Conservation (phyloP, 2,797 vertebrate genomes). For the Phaenicophaeus curvirostris region DNA sequence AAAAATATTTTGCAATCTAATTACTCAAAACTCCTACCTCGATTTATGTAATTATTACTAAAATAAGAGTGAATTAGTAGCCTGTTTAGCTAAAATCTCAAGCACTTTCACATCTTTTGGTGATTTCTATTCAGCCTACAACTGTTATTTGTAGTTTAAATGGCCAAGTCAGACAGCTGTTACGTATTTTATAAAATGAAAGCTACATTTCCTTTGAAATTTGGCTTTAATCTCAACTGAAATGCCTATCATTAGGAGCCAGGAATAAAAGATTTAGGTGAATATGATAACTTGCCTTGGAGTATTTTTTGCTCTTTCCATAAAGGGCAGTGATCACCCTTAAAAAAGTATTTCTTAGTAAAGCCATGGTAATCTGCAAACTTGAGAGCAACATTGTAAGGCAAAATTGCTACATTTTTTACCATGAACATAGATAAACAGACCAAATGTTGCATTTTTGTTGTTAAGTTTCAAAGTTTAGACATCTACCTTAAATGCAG, state of each 20-base stretch:
- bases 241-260: conserved; percentile 56
- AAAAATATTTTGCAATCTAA: background rate
- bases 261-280: conserved; percentile 62
- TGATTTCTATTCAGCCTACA: conserved; percentile 15
- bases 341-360: background rate
- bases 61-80: conserved; percentile 22
- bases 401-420: background rate
- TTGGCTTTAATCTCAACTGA: conserved; percentile 64
- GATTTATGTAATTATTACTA: background rate
- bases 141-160: conserved; percentile 57
- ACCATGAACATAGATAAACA: background rate
- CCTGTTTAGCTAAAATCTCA: conserved; percentile 24
- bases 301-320: background rate
- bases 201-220: conserved; percentile 73
- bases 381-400: background rate
- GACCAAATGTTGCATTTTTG: background rate
- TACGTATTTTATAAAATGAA: conserved; percentile 70
- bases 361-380: background rate
- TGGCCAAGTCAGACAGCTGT: conserved; percentile 62
- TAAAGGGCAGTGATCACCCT: background rate
- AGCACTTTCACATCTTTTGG: background rate
- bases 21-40: background rate
- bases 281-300: conserved; percentile 50
- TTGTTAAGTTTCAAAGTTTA: background rate
- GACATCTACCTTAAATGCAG: background rate